Evolutionary conservation across 2,113 vertebrate species (phyloP), one percentile per base, ranked within the genome.

Genomic region (Accipiter cooperii): DNA sequence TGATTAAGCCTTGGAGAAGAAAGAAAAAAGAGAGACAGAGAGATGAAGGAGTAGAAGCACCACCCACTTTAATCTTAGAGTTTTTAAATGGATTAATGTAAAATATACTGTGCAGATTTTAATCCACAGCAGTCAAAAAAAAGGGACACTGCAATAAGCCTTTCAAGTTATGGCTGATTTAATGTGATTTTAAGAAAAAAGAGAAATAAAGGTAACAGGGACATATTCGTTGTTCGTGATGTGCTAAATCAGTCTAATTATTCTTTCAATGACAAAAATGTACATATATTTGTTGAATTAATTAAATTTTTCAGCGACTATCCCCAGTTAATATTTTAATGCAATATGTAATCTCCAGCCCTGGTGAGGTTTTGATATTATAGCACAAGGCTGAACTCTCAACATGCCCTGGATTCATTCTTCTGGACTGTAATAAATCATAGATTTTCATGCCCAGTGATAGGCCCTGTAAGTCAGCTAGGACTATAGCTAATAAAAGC

Each of bases 1-100:
- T 99, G 97, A 99, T 99, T 79, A 99, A 97, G 34, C 99, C 99
- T 99, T 44, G 88, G 84, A 91, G 47, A 94, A 96, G 86, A 44
- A 9, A 91, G 25, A 73, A 77, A 77, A 71, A 71, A 9, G 6
- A 78, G 52, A 83, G 40, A 88, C 5, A 61, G 9, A 46, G 5
- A 11, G 3, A 22, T 84, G n/a, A 89, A 84, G 20, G 21, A 36
- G 26, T 55, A 76, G 34, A 15, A 68, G 26, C 14, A 74, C 3
- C 21, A 80, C 40, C 13, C 11, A 58, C 17, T 60, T 49, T 19
- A 94, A 82, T 70, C 19, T 81, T 9, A 57, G 12, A 54, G 21
- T 34, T 93, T 94, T 93, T 40, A 84, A 75, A 71, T 38, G 14
- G 24, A 81, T 57, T 58, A 17, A 26, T 42, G 4, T 52, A 73